Base-by-base conservation (phyloP, 2,113 vertebrate species). In the Cervus canadensis region DNA sequence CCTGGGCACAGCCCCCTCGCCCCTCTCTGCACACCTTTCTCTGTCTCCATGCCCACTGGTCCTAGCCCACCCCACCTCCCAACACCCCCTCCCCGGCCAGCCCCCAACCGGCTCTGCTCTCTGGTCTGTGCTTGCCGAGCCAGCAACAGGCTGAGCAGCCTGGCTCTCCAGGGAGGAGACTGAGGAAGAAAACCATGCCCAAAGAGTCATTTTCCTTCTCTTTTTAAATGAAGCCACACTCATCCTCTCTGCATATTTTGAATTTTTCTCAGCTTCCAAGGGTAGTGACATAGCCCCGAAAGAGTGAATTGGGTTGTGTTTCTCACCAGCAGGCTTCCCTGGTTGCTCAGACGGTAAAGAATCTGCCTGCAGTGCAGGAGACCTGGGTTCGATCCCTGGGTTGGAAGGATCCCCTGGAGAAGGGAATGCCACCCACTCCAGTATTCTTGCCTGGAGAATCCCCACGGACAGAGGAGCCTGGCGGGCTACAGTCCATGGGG, bases 211-310 rank as follows among this genome's bases (percentile, higher is more conserved):
- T 59, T 52, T 67, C 28, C 23, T 40, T 90, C 9, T 71, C 54
- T 79, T 67, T 74, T 52, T 28, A 15, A 83, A 62, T 67, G 21
- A 87, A 71, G 30, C 60, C 67, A 54, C 25, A 62, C 62, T n/a
- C 87, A 50, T 64, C 89, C 78, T 96, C 54, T 30, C 54, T 88
- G 93, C 92, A 56, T 90, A 83, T 97, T 97, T 97, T 78, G 43
- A 95, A 36, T 74, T 97, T 98, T 98, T 94, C 95, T 97, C 2
- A 11, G 85, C 91, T 98, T 2, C 30, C 14, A 76, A 83, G 89
- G 36, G 71, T 43, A 54, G 56, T 6, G 57, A 14, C 56, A 33
- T 13, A 52, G 12, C 43, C 14, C 1, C 43, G 52, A 60, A 71
- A 79, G 25, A 43, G 10, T 26, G 23, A 21, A 45, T 7, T 36